Evolutionary conservation across 2,113 vertebrate genomes (phyloP), one percentile per base, ranked within the genome.

Genomic region (Guaruba guarouba): DNA sequence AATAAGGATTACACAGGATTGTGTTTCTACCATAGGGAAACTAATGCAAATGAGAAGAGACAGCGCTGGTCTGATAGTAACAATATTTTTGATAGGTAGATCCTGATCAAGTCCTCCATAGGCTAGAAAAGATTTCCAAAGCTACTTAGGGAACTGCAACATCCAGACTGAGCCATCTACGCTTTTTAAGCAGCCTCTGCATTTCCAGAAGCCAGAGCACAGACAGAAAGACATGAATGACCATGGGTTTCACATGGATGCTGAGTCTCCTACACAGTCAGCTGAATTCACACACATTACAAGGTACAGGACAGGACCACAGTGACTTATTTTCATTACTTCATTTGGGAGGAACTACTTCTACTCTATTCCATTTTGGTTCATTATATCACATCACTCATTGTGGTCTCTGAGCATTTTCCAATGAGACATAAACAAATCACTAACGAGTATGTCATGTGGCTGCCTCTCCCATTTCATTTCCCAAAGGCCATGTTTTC

Each of bases 341-440:
- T 93, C 93, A 89, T 71, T 95, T 92, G 92, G 81, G 83, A 97
- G 74, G 80, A 92, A 90, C 68, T 84, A 54, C n/a, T 90, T 67
- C 54, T 80, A 46, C 31, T 78, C 75, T 59, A 14, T 90, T 83
- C 88, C 87, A 75, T 73, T 90, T 87, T 59, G 39, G 31, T 86
- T 90, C 46, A 51, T 63, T 73, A 73, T 57, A 86, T 5, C 69
- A 54, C 78, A 90, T 83, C 82, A 62, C 41, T 13, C 6, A 15
- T 69, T 4, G 2, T 1, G 8, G 83, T 87, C 88, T 84, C 95
- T 92, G 43, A 94, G 88, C 62, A n/a, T 91, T 95, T 97, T 92
- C 95, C 90, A 90, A 86, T 35, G 88, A 95, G 94, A 94, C 69
- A 89, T 75, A 93, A 96, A 93, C 75, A 96, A 93, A 92, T 91